Evolutionary conservation across 2,888 invertebrate genomes (phyloP), one percentile per base, ranked within the genome.

Genomic region (Lasioglossum pauxillum): DNA sequence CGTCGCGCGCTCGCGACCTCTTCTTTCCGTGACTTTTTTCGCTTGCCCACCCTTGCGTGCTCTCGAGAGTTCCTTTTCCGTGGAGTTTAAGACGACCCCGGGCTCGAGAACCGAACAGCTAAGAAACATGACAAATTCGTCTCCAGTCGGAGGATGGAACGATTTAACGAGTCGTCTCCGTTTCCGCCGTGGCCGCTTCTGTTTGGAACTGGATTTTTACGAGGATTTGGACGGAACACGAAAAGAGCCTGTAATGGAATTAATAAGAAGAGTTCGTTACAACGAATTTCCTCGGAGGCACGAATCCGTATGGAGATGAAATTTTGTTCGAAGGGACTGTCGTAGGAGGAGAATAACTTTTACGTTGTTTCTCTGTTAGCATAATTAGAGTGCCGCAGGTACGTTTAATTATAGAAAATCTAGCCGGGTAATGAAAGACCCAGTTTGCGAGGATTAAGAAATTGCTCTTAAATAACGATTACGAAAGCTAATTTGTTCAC

Each of bases 111-210:
- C 38, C 79, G 46, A 44, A 46, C 23, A 69, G 46, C 27, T 41
- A 85, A 74, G 80, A 85, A 85, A 85, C 85, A 74, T 85, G 85
- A 85, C 76, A 80, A 85, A 85, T 85, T 67, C 46, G 0, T 69
- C 49, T 57, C 14, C 23, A 8, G 5, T 12, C 5, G 27, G 53
- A 75, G 75, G 31, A 69, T 23, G 85, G 27, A n/a, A 60, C 60
- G 74, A 71, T 80, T 85, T 74, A 80, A 85, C 85, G 80, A 85
- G 67, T 85, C 85, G 85, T 80, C 80, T 74, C 85, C 85, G 85
- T 80, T 75, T 74, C 85, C 23, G 38, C n/a, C 69, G 23, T 71
- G 60, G 79, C 38, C 23, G 75, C 49, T 73, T 53, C 57, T 57
- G 57, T 46, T 67, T 60, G 19, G 44, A 31, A 31, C 38, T n/a